Evolutionary conservation across 2,113 vertebrate genomes (phyloP), one percentile per base, ranked within the genome.

Genomic region (Tonatia bakeri): DNA sequence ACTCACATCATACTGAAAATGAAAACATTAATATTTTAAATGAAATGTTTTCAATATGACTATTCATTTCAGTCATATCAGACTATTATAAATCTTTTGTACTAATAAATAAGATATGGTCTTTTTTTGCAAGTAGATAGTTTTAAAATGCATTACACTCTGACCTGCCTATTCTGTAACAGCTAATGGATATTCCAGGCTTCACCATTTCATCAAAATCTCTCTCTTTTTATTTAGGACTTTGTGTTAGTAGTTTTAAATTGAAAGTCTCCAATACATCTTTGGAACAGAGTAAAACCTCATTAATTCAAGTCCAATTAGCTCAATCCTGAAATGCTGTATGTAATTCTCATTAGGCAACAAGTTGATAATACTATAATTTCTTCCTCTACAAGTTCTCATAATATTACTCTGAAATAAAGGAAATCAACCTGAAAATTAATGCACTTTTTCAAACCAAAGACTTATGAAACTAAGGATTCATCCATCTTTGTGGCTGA

Each of bases 251-350:
- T 83, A 89, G 83, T 91, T 97, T 90, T 94, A 91, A 88, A 96
- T 45, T 95, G 40, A 92, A 92, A 64, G 56, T 96, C 64, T 94
- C 80, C 54, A 76, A 81, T 31, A 82, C 11, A 43, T 96, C 91
- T 95, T 80, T 86, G 28, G 69, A 61, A 94, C 83, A 93, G 10
- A 95, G 80, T 73, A 96, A 97, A 96, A 91, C 38, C 69, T 94
- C 83, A 97, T 94, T 97, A 92, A 97, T 97, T 96, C 91, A 96
- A 93, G 95, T 97, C 73, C 83, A 96, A 96, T 94, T 96, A 94
- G 87, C 31, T 96, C 92, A 95, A 70, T 96, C 92, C 91, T 93
- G 54, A 96, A 95, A 93, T n/a, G 26, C 73, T 79, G 93, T 91
- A 93, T 43, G 16, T 94, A 96, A 97, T 94, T 96, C 91, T 89